phyloP scores from a whole-genome alignment of 1,140 invertebrate species.

The Lutraria rhynchaena region DNA sequence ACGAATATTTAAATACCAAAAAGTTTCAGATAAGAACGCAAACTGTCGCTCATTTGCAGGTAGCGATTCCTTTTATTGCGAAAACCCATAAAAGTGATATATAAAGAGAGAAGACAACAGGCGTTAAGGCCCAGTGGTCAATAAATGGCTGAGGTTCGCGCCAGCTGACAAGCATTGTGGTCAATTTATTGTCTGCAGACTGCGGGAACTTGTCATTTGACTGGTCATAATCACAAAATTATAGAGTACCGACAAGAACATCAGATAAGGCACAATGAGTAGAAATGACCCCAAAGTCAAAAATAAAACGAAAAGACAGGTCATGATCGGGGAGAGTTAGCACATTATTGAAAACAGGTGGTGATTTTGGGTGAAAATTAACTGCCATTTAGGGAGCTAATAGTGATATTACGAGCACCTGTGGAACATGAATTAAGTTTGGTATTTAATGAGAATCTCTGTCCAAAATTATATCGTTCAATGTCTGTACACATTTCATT shows the following conservation, averaged over 20 bases:
- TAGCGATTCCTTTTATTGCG: conserved; percentile 14
- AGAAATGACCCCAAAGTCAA: conserved; percentile 17
- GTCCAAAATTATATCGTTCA: too few relatives aligned
- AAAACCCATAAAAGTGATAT: neutral
- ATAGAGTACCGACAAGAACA: conserved; percentile 17
- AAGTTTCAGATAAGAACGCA: neutral
- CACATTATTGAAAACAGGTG: conserved; percentile 53
- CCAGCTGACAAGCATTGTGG: conserved; percentile 36
- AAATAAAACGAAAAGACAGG: conserved; percentile 3
- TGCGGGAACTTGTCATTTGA: conserved; percentile 26
- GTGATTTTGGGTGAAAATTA: conserved; percentile 1
- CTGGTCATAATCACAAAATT: conserved; percentile 49
- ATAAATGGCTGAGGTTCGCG: neutral
- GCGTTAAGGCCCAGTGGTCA: conserved; percentile 1
- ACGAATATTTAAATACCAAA: conserved; percentile 29
- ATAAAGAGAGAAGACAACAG: too few relatives aligned
- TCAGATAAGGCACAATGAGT: conserved; percentile 10
- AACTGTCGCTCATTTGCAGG: conserved; percentile 13
- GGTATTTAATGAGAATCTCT: too few relatives aligned
- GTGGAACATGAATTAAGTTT: too few relatives aligned
- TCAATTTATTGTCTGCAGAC: conserved; percentile 32
- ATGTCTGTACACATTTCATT: too few relatives aligned
- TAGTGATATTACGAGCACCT: too few relatives aligned
- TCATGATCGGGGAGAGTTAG: conserved; percentile 29
- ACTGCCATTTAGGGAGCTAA: too few relatives aligned